phyloP scores from a whole-genome alignment of 2,888 invertebrate genomes.

The Cheilosia grossa region DNA sequence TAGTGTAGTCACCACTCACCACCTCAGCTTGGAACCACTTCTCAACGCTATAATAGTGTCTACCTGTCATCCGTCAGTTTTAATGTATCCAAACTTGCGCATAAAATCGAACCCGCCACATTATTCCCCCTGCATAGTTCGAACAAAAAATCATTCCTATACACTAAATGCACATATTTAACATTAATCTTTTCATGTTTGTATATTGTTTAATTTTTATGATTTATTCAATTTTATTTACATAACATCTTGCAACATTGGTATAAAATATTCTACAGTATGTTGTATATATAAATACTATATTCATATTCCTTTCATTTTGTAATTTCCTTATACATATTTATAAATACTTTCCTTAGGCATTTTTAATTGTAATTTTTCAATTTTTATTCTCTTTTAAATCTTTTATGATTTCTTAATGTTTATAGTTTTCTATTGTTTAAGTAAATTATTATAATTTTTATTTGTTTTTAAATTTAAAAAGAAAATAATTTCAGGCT shows the following conservation, averaged over 20 bases:
- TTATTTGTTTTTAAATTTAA: slow-evolving; percentile 9
- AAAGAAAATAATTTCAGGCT: slow-evolving; percentile 62
- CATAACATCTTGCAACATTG: slow-evolving; percentile 74
- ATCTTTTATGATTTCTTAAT: slow-evolving; percentile 55
- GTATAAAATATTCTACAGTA: slow-evolving; percentile 74
- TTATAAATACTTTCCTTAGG: slow-evolving; percentile 69
- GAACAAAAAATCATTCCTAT: background rate
- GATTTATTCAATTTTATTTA: slow-evolving; percentile 54
- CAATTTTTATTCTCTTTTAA: slow-evolving; percentile 39
- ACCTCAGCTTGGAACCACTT: too few species aligned
- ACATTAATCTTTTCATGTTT: slow-evolving; percentile 12
- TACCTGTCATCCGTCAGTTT: too few species aligned
- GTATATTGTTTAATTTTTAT: slow-evolving; percentile 11
- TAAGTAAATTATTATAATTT: background rate
- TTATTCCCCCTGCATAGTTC: slow-evolving; percentile 1
- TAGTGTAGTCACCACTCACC: too few species aligned
- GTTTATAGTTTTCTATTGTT: slow-evolving; percentile 29
- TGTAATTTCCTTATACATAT: slow-evolving; percentile 72
- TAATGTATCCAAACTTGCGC: background rate
- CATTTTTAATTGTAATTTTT: slow-evolving; percentile 52
- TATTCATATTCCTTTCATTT: slow-evolving; percentile 69
- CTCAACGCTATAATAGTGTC: too few species aligned
- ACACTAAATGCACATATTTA: slow-evolving; percentile 34
- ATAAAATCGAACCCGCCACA: background rate
- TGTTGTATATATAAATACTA: slow-evolving; percentile 70